Conservation (phyloP, 2,113 vertebrate genomes). For the Sorex araneus region DNA sequence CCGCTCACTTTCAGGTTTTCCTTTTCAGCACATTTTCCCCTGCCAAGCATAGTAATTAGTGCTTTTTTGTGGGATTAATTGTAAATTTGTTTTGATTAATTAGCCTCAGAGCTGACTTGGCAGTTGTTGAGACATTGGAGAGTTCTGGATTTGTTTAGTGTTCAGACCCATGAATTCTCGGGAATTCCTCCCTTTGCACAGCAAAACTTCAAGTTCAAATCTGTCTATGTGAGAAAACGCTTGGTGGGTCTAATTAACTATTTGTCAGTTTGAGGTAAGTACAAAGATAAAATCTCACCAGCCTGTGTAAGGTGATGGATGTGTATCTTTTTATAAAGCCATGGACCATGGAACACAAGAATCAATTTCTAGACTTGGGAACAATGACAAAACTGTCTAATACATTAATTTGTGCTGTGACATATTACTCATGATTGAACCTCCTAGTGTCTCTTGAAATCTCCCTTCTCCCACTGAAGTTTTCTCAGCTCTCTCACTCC, state of each 20-base stretch:
- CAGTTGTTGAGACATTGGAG: slow-evolving; percentile 81
- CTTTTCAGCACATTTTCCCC: slow-evolving; percentile 85
- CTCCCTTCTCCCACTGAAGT: neutral
- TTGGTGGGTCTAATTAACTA: slow-evolving; percentile 81
- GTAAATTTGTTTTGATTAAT: slow-evolving; percentile 90
- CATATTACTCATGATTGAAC: slow-evolving; percentile 58
- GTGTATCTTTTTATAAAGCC: slow-evolving; percentile 73
- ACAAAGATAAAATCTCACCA: slow-evolving; percentile 76
- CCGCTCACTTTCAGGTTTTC: slow-evolving; percentile 73
- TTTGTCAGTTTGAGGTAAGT: slow-evolving; percentile 78
- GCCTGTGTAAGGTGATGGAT: slow-evolving; percentile 63
- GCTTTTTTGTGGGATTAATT: slow-evolving; percentile 86
- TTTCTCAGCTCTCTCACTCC: slow-evolving; percentile 52
- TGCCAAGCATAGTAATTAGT: slow-evolving; percentile 85
- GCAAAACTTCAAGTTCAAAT: slow-evolving; percentile 83
- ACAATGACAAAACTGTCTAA: slow-evolving; percentile 72
- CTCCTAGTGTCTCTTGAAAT: slow-evolving; percentile 62
- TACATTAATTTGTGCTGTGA: slow-evolving; percentile 69
- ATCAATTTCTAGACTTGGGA: slow-evolving; percentile 66
- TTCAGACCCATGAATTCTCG: slow-evolving; percentile 64
- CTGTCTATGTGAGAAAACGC: slow-evolving; percentile 70
- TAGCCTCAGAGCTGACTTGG: slow-evolving; percentile 86
- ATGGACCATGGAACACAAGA: slow-evolving; percentile 61
- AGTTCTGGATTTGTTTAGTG: slow-evolving; percentile 77
- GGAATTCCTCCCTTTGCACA: slow-evolving; percentile 78